Evolutionary conservation across 2,797 vertebrate species (phyloP).

Genomic region (Acrocephalus scirpaceus): DNA sequence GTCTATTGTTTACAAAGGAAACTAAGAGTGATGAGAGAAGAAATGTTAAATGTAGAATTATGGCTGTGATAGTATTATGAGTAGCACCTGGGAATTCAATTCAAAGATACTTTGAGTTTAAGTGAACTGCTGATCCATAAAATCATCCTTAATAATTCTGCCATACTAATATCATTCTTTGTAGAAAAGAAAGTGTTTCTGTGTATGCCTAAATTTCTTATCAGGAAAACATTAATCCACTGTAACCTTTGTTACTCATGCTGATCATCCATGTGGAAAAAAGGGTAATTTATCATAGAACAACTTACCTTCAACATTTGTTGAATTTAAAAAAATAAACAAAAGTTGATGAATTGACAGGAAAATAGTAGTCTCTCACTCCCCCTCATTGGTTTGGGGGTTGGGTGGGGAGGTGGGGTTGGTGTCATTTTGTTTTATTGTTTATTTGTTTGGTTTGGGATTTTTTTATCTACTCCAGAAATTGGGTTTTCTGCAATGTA

Average conservation of each 20-base stretch:
- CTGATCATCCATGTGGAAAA: background rate
- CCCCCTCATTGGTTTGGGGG: too few species aligned
- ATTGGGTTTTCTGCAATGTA: background rate
- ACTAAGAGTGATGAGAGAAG: background rate
- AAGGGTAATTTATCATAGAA: background rate
- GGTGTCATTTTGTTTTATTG: background rate
- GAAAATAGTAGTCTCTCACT: background rate
- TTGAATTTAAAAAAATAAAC: background rate
- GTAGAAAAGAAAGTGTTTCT: background rate
- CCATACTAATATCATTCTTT: background rate
- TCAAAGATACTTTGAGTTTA: background rate
- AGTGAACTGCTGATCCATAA: background rate
- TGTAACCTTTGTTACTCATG: background rate
- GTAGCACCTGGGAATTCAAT: background rate
- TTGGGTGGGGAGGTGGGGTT: too few species aligned
- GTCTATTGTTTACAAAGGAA: background rate
- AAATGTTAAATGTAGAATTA: background rate
- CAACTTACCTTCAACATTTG: background rate
- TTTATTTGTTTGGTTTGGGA: background rate
- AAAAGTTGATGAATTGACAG: background rate
- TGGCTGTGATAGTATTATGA: background rate
- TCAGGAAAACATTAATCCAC: background rate
- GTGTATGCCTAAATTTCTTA: background rate
- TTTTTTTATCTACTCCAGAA: background rate
- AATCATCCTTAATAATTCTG: background rate